Base-by-base conservation (phyloP, 53 echinoderm and acorn worm genomes). In the Crossaster papposus region DNA sequence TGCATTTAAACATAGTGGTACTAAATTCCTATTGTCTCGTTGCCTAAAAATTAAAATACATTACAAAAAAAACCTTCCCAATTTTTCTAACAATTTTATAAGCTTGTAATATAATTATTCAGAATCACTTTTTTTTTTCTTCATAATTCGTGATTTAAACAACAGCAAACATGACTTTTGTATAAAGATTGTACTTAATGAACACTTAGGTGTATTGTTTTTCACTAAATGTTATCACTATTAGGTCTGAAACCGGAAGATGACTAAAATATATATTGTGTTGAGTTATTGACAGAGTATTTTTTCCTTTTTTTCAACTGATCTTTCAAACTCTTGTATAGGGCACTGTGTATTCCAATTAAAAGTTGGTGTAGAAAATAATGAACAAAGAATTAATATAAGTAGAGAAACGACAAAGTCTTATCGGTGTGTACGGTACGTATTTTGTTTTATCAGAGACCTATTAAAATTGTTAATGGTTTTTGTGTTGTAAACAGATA, bases 281-380 rank as follows among this genome's bases (percentile, higher is more conserved):
- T 35, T 11, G 30, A 35, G 14, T 35, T 11, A 13, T 14, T 11
- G 17, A 36, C 36, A 14, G 74, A 15, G 37, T 82, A 44, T 72
- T 52, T 14, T 83, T 37, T 85, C 29, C 51, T 71, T 32, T 71
- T 54, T 72, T 85, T 22, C 72, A 51, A 30, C 0, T 63, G 38
- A 58, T 87, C 74, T 76, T 87, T 87, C 87, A 72, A 36, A 17
- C 32, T 54, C 31, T 78, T 78, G 78, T 84, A 51, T 84, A 72
- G 84, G 77, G 87, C 87, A 87, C 54, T 13, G 32, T 87, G 87
- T 87, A 87, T 87, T 87, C 87, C 85, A 44, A 75, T 54, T 18
- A 54, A 51, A 44, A 50, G 70, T 75, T 35, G 87, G 87, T 87
- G 87, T 87, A 64, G 87, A 87, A 87, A 87, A 76, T 87, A 77